Conservation (phyloP, 2,888 invertebrate species). For the Clitarchus hookeri region DNA sequence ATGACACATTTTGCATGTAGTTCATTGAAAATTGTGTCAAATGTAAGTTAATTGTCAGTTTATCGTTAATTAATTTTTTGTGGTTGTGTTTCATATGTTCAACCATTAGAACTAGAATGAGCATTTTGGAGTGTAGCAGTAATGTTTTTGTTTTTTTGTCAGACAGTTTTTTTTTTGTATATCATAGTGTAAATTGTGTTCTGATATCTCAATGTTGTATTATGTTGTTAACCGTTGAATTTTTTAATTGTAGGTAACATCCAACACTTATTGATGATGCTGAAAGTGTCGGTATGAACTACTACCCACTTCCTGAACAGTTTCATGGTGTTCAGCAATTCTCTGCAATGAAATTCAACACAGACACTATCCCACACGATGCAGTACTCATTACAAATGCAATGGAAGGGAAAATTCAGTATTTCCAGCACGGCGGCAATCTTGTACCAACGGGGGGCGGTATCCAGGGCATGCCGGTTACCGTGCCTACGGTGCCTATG, state of each 20-base stretch:
- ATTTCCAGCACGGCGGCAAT: slow-evolving; percentile 37
- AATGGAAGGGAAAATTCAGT: slow-evolving; percentile 39
- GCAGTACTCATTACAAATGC: slow-evolving; percentile 39
- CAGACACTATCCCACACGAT: slow-evolving; percentile 35
- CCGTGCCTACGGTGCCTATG: slow-evolving; percentile 31
- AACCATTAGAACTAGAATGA: too few relatives aligned
- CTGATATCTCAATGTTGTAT: too few relatives aligned
- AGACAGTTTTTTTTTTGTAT: too few relatives aligned
- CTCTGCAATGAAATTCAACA: slow-evolving; percentile 39
- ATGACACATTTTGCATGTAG: too few relatives aligned
- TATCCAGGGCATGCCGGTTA: slow-evolving; percentile 35
- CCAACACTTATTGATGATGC: not conserved
- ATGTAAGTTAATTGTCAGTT: too few relatives aligned
- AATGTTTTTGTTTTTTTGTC: too few relatives aligned
- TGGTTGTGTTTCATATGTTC: too few relatives aligned
- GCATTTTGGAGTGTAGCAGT: too few relatives aligned
- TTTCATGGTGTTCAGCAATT: slow-evolving; percentile 43
- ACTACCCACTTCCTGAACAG: slow-evolving; percentile 41
- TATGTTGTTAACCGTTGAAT: not conserved
- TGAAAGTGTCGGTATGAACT: slow-evolving; percentile 39
- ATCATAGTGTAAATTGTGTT: too few relatives aligned
- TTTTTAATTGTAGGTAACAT: not conserved
- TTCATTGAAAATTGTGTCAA: too few relatives aligned
- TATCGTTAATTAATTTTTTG: too few relatives aligned
- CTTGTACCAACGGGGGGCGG: slow-evolving; percentile 24